phyloP scores from a whole-genome alignment of 2,113 vertebrate genomes.

The Onychostruthus taczanowskii region DNA sequence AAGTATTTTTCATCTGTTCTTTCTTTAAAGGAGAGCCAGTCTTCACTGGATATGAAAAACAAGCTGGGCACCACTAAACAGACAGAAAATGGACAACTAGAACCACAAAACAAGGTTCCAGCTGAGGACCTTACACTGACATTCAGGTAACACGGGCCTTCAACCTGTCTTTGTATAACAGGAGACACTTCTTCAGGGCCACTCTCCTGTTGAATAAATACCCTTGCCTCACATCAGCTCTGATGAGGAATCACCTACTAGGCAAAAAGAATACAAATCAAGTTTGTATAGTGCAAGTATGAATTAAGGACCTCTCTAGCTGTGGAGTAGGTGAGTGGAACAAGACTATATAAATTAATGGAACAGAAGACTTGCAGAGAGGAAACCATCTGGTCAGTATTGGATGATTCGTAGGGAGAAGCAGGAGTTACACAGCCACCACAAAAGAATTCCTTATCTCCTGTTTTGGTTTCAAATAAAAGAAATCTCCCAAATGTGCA shows the following conservation, averaged over 20 bases:
- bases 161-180: not conserved
- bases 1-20: not conserved
- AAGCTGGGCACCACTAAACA: conserved; percentile 83
- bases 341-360: not conserved
- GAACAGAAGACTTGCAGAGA: not conserved
- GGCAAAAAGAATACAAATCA: not conserved
- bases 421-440: not conserved
- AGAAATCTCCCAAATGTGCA: not conserved
- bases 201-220: not conserved
- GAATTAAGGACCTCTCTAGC: not conserved
- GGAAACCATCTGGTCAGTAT: not conserved
- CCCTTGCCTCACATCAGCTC: not conserved
- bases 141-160: conserved; percentile 78
- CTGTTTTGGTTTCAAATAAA: not conserved
- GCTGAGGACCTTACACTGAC: conserved; percentile 87
- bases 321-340: not conserved
- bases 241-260: not conserved
- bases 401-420: not conserved
- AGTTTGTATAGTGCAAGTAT: not conserved
- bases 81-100: conserved; percentile 91
- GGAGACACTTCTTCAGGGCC: not conserved
- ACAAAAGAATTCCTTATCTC: not conserved
- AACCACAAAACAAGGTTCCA: conserved; percentile 82
- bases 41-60: conserved; percentile 87
- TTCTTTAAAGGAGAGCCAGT: conserved; percentile 85